Percentiles rank a stretch among this genome's conserved stretches.
Evolutionary conservation across 2,888 invertebrate species (phyloP).

Genomic region (Mechanitis messenoides): DNA sequence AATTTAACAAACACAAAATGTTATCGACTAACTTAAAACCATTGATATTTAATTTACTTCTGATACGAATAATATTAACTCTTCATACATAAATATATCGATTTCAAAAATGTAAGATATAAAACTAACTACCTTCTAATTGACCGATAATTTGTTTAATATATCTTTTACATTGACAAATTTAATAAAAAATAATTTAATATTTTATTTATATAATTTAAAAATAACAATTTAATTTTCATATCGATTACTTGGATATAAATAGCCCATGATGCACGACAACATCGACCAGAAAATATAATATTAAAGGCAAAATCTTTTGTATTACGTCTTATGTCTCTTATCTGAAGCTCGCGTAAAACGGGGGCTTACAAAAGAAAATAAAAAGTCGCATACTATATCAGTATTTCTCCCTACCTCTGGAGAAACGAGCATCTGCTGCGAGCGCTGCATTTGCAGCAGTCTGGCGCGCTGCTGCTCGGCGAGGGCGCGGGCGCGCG

Average conservation of each 20-base stretch:
- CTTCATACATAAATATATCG: no score
- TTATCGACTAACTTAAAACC: background rate
- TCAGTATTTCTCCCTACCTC: constrained; percentile 42
- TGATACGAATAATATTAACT: background rate
- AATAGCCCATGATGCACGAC: background rate
- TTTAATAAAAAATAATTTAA: no score
- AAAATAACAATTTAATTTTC: no score
- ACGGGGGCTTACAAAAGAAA: background rate
- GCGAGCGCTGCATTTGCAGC: constrained; percentile 87
- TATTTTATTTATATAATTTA: no score
- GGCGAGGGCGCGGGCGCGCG: constrained; percentile 71
- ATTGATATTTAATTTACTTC: background rate
- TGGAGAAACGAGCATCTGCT: constrained; percentile 84
- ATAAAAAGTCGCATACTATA: no score
- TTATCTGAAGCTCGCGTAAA: no score
- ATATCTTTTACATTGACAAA: no score
- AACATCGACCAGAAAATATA: background rate
- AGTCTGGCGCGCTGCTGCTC: constrained; percentile 81
- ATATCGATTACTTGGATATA: background rate
- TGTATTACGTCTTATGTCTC: no score
- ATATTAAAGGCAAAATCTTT: background rate
- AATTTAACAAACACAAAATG: constrained; percentile 9
- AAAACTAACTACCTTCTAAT: no score
- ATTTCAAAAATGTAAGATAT: no score
- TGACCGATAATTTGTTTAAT: no score